These are phyloP conservation scores for Hydrotaea cyrtoneurina DNA, from an alignment of 2,888 invertebrate species.

Conservation along the genomic window DNA sequence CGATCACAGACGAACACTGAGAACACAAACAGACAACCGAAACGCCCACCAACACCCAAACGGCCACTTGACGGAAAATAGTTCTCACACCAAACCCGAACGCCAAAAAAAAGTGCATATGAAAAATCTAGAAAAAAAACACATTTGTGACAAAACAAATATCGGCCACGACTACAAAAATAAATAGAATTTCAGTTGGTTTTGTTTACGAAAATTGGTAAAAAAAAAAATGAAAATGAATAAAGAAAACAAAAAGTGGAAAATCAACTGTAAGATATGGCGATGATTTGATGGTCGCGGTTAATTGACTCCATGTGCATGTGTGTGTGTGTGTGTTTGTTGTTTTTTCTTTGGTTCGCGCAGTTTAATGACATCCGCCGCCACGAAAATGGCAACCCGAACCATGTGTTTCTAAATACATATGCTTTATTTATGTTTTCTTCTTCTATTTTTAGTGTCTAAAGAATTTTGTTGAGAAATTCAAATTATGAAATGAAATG, in stretches of 20 bases:
- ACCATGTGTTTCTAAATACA: conserved; percentile 3
- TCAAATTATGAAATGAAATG: conserved; percentile 4
- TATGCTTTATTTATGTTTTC: neutral
- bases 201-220: neutral
- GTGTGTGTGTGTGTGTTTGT: neutral
- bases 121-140: neutral
- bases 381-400: neutral
- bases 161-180: neutral
- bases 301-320: neutral
- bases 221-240: neutral
- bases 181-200: no score
- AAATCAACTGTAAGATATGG: neutral
- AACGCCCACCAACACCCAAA: neutral
- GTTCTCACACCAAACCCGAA: neutral
- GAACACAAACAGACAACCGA: neutral
- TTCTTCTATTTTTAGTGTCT: neutral
- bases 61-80: conserved; percentile 15
- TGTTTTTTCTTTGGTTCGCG: neutral
- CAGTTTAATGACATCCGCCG: conserved; percentile 35
- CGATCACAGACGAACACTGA: neutral
- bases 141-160: neutral
- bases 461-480: conserved; percentile 14
- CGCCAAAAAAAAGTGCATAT: conserved; percentile 12
- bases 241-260: neutral
- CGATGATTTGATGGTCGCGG: neutral